Evolutionary conservation across 2,113 vertebrate genomes (phyloP), one percentile per base, ranked within the genome.

Genomic region (Sylvilagus bachmani): DNA sequence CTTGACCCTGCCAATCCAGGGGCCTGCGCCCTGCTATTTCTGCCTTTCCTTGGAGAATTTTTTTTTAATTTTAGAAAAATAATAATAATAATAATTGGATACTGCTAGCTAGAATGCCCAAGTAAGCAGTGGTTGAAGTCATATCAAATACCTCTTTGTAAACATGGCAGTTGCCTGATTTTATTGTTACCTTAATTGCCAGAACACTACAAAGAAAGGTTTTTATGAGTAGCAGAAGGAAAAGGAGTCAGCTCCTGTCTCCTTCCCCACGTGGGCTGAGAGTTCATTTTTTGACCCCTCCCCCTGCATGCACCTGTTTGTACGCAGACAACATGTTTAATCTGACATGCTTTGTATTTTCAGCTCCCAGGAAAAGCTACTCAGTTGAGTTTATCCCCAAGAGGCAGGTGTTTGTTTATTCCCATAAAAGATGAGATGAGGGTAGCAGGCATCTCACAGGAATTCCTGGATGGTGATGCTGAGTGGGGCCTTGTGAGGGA

Each of bases 91-190:
- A 17, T 66, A 78, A 79, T n/a, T 55, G 51, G 69, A 16, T 13
- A 27, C 58, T 84, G 66, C 31, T 84, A n/a, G 24, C 36, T 62
- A 25, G 8, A 53, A 66, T 49, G 19, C 62, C 58, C 36, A 29
- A 73, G 89, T 70, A 77, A 66, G 81, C 51, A 66, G 73, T 22
- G 6, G 49, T 27, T 79, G 53, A 91, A 90, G 89, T 1, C n/a
- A 61, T 88, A 83, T 78, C 88, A 64, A 87, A 74, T 36, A 70
- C 25, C 44, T 95, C 85, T 89, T 89, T 88, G 64, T 70, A 61
- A 61, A 64, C 49, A 62, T n/a, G 61, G 58, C 8, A 94, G 67
- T 55, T 86, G 62, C 25, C 58, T 67, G n/a, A 33, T 86, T 95
- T 90, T 89, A 95, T 33, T 82, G 61, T 64, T 86, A 86, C 53